These are phyloP conservation scores for Anarrhichthys ocellatus DNA, from an alignment of 2,113 vertebrate species.

Conservation along the genomic window DNA sequence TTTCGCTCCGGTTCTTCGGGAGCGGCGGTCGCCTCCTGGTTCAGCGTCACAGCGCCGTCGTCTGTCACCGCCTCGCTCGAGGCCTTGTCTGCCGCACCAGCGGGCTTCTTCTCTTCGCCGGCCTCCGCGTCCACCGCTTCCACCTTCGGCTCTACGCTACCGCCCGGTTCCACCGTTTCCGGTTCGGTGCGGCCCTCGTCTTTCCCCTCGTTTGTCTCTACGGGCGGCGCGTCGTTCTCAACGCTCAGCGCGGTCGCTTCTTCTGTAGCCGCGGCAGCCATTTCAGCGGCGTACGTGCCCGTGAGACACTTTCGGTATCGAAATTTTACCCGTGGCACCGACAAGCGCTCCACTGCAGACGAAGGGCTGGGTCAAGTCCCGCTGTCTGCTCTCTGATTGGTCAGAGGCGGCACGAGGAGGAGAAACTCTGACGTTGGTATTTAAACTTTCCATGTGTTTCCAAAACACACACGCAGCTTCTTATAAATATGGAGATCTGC, in stretches of 20 bases:
- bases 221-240: constrained; percentile 23
- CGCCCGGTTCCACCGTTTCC: constrained; percentile 40
- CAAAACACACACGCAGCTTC: neutral
- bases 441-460: constrained; percentile 70
- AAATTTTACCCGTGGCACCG: constrained; percentile 33
- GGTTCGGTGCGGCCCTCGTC: constrained; percentile 39
- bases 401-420: constrained; percentile 33
- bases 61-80: constrained; percentile 42
- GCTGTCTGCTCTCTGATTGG: constrained; percentile 65
- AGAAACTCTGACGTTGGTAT: constrained; percentile 49
- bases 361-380: constrained; percentile 42
- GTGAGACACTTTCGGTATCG: constrained; percentile 42
- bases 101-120: constrained; percentile 62
- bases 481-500: neutral
- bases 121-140: constrained; percentile 63
- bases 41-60: constrained; percentile 1
- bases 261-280: constrained; percentile 63
- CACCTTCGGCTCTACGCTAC: constrained; percentile 62
- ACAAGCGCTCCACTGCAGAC: constrained; percentile 27
- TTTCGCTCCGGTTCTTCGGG: constrained; percentile 44
- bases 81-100: constrained; percentile 59
- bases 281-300: constrained; percentile 48
- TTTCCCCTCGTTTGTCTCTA: constrained; percentile 70
- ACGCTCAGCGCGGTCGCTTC: constrained; percentile 16
- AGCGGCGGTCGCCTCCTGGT: constrained; percentile 24